Conservation (phyloP, 2,888 invertebrate genomes). For the Drosophila maculinotata region DNA sequence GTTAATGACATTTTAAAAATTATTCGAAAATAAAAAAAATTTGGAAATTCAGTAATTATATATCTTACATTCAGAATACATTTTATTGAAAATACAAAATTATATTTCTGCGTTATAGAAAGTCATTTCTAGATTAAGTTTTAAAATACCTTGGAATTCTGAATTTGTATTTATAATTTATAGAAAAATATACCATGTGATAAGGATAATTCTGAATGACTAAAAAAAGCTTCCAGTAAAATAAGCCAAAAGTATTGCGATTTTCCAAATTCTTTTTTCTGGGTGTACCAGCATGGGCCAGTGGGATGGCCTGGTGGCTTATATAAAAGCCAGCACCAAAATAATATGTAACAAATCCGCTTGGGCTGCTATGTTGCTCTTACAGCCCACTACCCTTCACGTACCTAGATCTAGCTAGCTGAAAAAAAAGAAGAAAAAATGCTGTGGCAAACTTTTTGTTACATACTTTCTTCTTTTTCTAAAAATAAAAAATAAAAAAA, state of each 20-base stretch:
- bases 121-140: no score
- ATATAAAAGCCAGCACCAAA: constrained; percentile 49
- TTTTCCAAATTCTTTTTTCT: not conserved
- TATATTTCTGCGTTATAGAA: no score
- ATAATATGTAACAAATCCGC: constrained; percentile 66
- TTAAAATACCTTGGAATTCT: no score
- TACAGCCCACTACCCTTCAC: not conserved
- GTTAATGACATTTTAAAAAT: no score
- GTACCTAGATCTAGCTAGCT: constrained; percentile 4
- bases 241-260: not conserved
- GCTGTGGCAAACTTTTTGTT: constrained; percentile 40
- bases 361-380: constrained; percentile 39
- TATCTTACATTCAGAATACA: no score
- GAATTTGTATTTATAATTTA: no score
- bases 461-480: constrained; percentile 8
- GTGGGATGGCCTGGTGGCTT: constrained; percentile 45
- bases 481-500: not conserved
- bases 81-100: no score
- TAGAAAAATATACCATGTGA: no score
- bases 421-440: constrained; percentile 32
- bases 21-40: no score
- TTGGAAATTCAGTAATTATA: no score
- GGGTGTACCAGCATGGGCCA: constrained; percentile 5
- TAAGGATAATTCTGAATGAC: no score
- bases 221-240: no score